phyloP scores from a whole-genome alignment of 1,140 invertebrate genomes.

The Phthorimaea operculella region DNA sequence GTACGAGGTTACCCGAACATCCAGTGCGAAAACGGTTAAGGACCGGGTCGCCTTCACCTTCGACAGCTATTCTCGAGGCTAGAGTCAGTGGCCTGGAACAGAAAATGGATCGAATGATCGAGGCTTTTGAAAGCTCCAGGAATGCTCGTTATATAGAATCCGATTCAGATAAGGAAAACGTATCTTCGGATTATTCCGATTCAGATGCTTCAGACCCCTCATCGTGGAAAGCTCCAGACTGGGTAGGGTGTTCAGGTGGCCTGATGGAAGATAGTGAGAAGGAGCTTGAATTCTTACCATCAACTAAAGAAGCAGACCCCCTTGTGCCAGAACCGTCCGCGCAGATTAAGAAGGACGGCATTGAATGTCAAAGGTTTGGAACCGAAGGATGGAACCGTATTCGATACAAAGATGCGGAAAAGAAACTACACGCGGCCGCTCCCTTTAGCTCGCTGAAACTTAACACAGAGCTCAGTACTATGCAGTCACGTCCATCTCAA shows the following conservation, averaged over 20 bases:
- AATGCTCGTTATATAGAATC: neutral
- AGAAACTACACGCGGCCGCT: constrained; percentile 10
- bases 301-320: constrained; percentile 16
- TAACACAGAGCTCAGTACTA: neutral
- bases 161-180: neutral
- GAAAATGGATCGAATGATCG: too few relatives aligned
- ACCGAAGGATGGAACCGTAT: constrained; percentile 20
- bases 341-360: constrained; percentile 17
- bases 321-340: constrained; percentile 15
- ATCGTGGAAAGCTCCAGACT: too few relatives aligned
- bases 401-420: constrained; percentile 22
- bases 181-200: too few relatives aligned
- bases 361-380: constrained; percentile 19
- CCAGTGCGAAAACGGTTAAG: neutral
- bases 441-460: constrained; percentile 6
- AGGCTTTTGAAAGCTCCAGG: neutral
- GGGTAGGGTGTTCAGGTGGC: too few relatives aligned
- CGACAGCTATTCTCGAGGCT: too few relatives aligned
- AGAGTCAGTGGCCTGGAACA: too few relatives aligned
- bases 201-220: too few relatives aligned
- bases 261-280: too few relatives aligned
- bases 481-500: neutral
- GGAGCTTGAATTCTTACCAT: neutral
- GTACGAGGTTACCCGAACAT: too few relatives aligned
- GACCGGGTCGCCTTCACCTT: neutral